These are phyloP conservation scores for Eupristina koningsbergeri DNA, from an alignment of 1,140 invertebrate species.

Conservation along the genomic window DNA sequence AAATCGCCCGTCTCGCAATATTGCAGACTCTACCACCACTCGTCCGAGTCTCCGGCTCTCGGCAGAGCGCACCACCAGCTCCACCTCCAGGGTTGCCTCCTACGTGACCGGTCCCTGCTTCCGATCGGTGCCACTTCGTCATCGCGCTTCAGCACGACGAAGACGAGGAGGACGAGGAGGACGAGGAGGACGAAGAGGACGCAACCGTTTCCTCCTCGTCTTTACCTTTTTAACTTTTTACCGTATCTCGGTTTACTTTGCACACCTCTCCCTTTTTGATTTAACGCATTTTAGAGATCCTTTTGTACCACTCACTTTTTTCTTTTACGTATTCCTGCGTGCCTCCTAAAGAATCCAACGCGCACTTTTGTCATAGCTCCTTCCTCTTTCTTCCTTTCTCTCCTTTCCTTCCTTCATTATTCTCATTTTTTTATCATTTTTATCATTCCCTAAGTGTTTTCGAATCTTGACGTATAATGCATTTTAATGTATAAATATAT, in stretches of 20 bases:
- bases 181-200: too few relatives aligned
- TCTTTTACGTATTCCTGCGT: neutral
- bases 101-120: conserved; percentile 48
- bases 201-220: neutral
- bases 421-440: neutral
- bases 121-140: conserved; percentile 47
- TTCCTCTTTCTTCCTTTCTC: neutral
- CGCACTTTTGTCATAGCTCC: neutral
- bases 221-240: neutral
- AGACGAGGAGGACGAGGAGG: too few relatives aligned
- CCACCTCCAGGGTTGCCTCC: neutral
- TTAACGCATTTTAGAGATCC: neutral
- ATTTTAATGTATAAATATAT: neutral
- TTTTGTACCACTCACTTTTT: neutral
- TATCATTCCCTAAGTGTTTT: conserved; percentile 23
- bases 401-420: neutral
- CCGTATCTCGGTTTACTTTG: neutral
- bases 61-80: neutral
- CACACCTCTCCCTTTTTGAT: conserved; percentile 13
- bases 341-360: neutral
- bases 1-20: neutral
- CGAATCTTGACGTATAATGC: neutral
- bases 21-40: neutral
- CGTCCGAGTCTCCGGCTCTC: conserved; percentile 1
- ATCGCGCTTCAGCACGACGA: conserved; percentile 4